Conservation (phyloP, 2,113 vertebrate genomes). For the Barbus barbus region DNA sequence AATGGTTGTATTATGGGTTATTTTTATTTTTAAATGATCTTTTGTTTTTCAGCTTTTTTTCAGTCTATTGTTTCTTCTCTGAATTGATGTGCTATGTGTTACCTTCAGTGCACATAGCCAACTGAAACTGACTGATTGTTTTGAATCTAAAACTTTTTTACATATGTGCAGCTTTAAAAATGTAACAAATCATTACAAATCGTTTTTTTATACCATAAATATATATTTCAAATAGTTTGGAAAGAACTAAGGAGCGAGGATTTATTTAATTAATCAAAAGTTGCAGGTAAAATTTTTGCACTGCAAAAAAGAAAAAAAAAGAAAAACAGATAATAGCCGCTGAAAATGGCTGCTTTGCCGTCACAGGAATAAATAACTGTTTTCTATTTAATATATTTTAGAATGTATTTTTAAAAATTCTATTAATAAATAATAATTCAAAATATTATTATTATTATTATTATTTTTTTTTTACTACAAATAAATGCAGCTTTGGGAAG, state of each 20-base stretch:
- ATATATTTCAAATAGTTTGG: too few relatives aligned
- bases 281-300: too few relatives aligned
- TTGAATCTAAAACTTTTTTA: too few relatives aligned
- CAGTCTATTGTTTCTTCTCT: neutral
- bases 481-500: too few relatives aligned
- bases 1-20: neutral
- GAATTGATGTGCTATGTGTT: neutral
- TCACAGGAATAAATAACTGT: neutral
- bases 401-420: neutral
- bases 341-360: neutral
- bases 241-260: too few relatives aligned
- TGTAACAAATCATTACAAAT: neutral
- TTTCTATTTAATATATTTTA: neutral
- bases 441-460: too few relatives aligned
- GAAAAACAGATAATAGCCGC: too few relatives aligned
- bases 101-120: neutral
- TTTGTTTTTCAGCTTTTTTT: neutral
- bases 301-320: too few relatives aligned
- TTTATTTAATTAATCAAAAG: neutral
- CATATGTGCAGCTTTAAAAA: neutral
- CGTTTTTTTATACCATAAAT: neutral
- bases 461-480: neutral
- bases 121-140: neutral
- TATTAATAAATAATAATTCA: neutral
- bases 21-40: neutral